phyloP scores from a whole-genome alignment of 2,113 vertebrate species.

The Clarias gariepinus region DNA sequence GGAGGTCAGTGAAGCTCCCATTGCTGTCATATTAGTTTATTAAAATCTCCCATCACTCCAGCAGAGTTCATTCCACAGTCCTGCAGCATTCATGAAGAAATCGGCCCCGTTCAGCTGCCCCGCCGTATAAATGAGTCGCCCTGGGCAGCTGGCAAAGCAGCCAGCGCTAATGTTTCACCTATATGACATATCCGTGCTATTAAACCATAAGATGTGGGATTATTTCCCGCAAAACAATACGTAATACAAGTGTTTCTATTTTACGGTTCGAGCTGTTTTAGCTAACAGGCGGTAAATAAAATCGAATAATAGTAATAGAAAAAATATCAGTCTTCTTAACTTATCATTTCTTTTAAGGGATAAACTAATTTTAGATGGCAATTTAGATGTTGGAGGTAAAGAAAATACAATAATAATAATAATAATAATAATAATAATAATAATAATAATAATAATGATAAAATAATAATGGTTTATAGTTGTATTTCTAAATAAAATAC shows the following conservation, averaged over 20 bases:
- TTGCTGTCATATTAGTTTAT: slow-evolving; percentile 51
- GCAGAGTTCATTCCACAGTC: slow-evolving; percentile 43
- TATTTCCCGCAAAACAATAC: slow-evolving; percentile 10
- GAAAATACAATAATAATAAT: not conserved
- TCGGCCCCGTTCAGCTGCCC: slow-evolving; percentile 33
- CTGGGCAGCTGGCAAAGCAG: slow-evolving; percentile 47
- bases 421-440: no score
- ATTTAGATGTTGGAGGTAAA: not conserved
- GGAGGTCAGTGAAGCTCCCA: slow-evolving; percentile 36
- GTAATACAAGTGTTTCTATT: not conserved
- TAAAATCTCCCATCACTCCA: slow-evolving; percentile 46
- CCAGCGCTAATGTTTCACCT: slow-evolving; percentile 49
- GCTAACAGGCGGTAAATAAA: not conserved
- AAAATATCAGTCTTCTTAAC: not conserved
- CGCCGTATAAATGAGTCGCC: slow-evolving; percentile 51
- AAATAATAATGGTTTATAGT: not conserved
- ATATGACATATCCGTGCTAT: slow-evolving; percentile 28
- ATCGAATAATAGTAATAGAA: not conserved
- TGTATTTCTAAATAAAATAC: not conserved
- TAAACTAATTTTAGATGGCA: not conserved
- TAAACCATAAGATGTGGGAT: slow-evolving; percentile 36
- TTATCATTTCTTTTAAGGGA: not conserved
- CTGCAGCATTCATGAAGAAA: slow-evolving; percentile 25
- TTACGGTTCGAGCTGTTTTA: not conserved
- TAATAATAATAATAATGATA: no score